Base-by-base conservation (phyloP, 2,113 vertebrate genomes). In the Pycnonotus jocosus region DNA sequence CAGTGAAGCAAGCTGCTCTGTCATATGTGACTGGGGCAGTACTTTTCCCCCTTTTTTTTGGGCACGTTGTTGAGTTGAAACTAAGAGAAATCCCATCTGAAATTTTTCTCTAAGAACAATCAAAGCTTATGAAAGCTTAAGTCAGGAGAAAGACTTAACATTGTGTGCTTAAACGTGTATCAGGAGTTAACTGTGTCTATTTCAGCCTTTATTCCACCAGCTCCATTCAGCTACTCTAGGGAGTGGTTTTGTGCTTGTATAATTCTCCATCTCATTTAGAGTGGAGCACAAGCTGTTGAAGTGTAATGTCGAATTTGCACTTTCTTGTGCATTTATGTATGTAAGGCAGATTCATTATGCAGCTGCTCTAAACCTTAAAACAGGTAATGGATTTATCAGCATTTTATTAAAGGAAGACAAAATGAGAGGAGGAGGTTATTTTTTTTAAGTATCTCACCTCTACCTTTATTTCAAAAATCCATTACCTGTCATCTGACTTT, bases 291-390 rank as follows among this genome's bases (percentile, higher is more conserved):
- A 93, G 68, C 78, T 81, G 44, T 81, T 93, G 58, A 93, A 91
- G 24, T 80, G 37, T 64, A 91, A 89, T 89, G 72, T 84, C 0
- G 10, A 90, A 90, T 91, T 89, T 72, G 64, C 33, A 70, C 68
- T 92, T 91, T 62, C 53, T 40, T 53, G 35, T 74, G 24, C 95
- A 69, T 95, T 61, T 70, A 45, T 86, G 23, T 78, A 61, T 20
- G 40, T 86, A 77, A 10, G 6, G 38, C 40, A 74, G 50, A 62
- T 80, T 82, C 66, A 83, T 90, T 93, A 85, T 45, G 35, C 70
- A 69, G 72, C 38, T 93, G 30, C 86, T 88, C 58, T 93, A 84
- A 96, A 78, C 76, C 48, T 90, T 93, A 78, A 78, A 96, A 33
- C 19, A 69, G 25, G 45, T 90, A 65, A 93, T 86, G 37, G 66